Percentiles rank a stretch among this genome's conserved stretches.
Conservation (phyloP, 2,888 invertebrate species). For the Arctia plantaginis region DNA sequence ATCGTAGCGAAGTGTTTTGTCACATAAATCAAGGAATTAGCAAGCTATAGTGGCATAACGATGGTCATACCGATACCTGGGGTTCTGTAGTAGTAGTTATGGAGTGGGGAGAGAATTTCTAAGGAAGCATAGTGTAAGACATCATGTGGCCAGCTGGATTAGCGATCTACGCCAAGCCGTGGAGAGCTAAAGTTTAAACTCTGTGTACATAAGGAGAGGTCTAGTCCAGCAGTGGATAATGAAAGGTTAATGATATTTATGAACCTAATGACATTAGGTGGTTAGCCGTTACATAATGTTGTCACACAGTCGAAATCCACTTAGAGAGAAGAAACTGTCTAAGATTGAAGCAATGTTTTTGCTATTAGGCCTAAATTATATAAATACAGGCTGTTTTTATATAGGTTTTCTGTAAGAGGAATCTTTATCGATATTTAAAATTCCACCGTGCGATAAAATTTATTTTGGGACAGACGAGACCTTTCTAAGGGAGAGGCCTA, state of each 20-base stretch:
- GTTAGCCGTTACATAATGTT: no score
- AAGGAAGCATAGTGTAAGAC: not conserved
- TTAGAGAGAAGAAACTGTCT: not conserved
- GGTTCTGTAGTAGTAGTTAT: no score
- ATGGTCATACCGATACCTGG: no score
- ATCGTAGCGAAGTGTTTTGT: not conserved
- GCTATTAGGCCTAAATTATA: not conserved
- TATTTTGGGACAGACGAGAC: not conserved
- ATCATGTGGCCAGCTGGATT: not conserved
- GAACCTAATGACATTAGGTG: no score
- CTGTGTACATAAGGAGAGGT: no score
- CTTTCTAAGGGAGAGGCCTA: no score
- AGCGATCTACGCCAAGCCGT: not conserved
- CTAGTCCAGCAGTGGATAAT: not conserved
- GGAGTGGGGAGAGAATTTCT: not conserved
- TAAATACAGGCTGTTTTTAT: not conserved
- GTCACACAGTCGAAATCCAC: not conserved
- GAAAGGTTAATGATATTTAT: not conserved
- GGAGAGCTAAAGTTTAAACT: not conserved
- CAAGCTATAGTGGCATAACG: not conserved
- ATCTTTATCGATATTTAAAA: not conserved
- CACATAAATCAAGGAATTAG: not conserved
- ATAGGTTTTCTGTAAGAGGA: not conserved
- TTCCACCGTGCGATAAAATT: not conserved
- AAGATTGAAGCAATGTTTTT: not conserved